A percentile compares a stretch with the other conserved stretches of the same genome.
phyloP scores from a whole-genome alignment of 2,888 invertebrate genomes.

The Orchestes rusci region DNA sequence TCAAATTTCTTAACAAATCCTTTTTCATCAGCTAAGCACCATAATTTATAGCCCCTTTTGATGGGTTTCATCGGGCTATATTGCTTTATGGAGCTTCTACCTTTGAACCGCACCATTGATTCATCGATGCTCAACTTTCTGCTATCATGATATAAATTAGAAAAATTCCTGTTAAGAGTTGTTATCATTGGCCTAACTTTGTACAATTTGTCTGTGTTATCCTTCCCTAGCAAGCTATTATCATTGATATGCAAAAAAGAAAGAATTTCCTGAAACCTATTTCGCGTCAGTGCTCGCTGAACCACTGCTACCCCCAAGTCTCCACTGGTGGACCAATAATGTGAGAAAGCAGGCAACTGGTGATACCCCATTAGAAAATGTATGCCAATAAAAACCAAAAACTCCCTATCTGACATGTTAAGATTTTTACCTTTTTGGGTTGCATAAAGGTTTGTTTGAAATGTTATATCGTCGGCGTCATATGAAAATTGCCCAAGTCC shows the following conservation, averaged over 20 bases:
- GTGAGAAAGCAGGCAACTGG: conserved; percentile 5
- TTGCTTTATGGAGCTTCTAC: conserved; percentile 16
- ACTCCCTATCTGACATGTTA: conserved; percentile 3
- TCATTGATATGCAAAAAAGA: conserved; percentile 17
- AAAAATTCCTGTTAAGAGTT: too few relatives aligned
- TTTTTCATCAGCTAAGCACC: conserved; percentile 13
- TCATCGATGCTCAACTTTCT: conserved; percentile 12
- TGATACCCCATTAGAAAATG: conserved; percentile 10
- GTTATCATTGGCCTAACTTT: too few relatives aligned
- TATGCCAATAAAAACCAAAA: conserved; percentile 8
- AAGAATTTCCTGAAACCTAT: conserved; percentile 2
- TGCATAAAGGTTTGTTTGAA: conserved; percentile 12
- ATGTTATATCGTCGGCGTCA: too few relatives aligned
- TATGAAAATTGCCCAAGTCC: too few relatives aligned
- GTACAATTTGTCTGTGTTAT: too few relatives aligned
- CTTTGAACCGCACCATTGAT: conserved; percentile 22
- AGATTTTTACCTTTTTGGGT: conserved; percentile 12
- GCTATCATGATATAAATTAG: too few relatives aligned
- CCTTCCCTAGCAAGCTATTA: too few relatives aligned
- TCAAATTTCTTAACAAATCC: conserved; percentile 26
- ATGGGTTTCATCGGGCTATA: conserved; percentile 16
- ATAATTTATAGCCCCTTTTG: conserved; percentile 7
- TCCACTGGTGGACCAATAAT: conserved; percentile 7
- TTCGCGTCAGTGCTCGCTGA: background rate
- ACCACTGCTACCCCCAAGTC: conserved; percentile 3